Base-by-base conservation (phyloP, 1,140 invertebrate genomes). In the Sarcophaga bullata region DNA sequence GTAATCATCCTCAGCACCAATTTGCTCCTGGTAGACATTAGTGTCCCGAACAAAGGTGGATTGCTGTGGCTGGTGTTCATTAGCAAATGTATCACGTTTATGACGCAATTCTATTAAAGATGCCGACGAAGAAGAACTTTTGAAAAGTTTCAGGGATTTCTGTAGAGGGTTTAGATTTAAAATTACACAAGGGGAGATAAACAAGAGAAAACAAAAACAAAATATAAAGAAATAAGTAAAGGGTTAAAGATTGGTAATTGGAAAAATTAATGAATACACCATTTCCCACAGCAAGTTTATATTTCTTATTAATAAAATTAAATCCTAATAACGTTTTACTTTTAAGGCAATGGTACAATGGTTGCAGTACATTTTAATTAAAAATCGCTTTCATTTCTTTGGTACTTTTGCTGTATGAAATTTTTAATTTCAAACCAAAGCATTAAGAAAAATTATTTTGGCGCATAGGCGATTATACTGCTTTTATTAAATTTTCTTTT, bases 21-120 rank as follows among this genome's bases (percentile, higher is more conserved):
- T 13, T 4, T n/a, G 6, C 15, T 58, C 54, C 15, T 58, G n/a
- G 54, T n/a, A n/a, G 54, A n/a, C n/a, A n/a, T 6, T 15, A n/a
- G 0, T 0, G 3, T 11, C 10, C 10, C 54, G 15, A 7, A 68
- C 17, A 25, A 68, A 68, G 1, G 15, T 1, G 6, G 17, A 17
- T n/a, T 19, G 58, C 58, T 68, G 62, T 19, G 17, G n/a, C 7
- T 25, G n/a, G 62, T 17, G 7, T 68, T 78, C 75, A n/a, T 76
- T 48, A 15, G 13, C 73, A 78, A 50, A 78, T 52, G 75, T 50
- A 78, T 78, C 75, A 78, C 75, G 75, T 78, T 50, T 50, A 50
- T 50, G 48, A 13, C 75, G 75, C 17, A 48, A 49, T 52, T 52
- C 17, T 50, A 78, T 78, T 48, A 78, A 19, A 19, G 75, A 78